Base-by-base conservation (phyloP, 2,113 vertebrate species). In the Anser brachyrhynchus region DNA sequence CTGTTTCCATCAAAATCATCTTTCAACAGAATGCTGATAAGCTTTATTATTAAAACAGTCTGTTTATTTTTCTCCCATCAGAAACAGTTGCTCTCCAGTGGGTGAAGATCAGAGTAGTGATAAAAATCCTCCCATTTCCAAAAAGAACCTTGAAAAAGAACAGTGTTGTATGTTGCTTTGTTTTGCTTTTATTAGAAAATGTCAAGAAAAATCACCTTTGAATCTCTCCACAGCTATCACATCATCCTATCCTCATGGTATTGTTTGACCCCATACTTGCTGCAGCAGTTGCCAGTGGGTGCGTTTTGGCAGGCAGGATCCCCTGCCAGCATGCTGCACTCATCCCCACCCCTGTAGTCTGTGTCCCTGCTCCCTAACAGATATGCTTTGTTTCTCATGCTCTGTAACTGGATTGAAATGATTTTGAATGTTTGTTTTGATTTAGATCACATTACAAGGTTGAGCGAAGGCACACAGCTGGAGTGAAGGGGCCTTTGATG, bases 151-250 rank as follows among this genome's bases (percentile, higher is more conserved):
- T 28, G 26, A 9, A 46, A 81, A 84, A 59, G 2, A 16, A 43
- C 7, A n/a, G 14, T 13, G 13, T 1, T 39, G 13, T 33, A 6
- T 4, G 3, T n/a, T 37, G 13, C 3, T 4, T 43, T 67, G 22
- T 2, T 52, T 64, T 35, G 20, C 39, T 84, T 86, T 39, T 33
- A 18, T 23, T 12, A 19, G 65, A 84, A 75, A 16, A 75, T 21
- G 12, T 33, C 67, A 43, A n/a, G 54, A 39, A 57, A 84, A 84
- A 58, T 5, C 44, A 59, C 3, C 4, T 82, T 64, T 41, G 61
- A 46, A n/a, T 2, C 7, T 10, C 1, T 1, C 41, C n/a, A 41
- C 10, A 46, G 46, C 43, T 55, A 49, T 18, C 23, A 41, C 37
- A 20, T 46, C n/a, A 16, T 14, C n/a, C 37, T 41, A 3, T 62